Conservation (phyloP, 2,113 vertebrate species). For the Gambusia holbrooki region DNA sequence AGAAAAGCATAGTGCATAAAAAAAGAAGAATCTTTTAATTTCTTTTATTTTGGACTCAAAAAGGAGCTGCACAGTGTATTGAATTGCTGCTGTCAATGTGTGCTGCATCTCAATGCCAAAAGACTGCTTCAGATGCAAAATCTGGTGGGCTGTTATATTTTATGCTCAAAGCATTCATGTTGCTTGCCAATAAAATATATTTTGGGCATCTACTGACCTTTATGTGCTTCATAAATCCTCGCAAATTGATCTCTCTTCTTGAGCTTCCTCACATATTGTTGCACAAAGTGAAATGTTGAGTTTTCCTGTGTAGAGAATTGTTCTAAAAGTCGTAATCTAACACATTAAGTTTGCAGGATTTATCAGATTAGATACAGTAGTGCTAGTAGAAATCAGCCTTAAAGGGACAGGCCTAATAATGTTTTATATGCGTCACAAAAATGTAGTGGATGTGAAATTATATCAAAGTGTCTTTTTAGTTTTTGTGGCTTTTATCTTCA, state of each 20-base stretch:
- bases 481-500: constrained; percentile 46
- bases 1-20: no score
- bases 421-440: constrained; percentile 53
- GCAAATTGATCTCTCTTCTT: neutral
- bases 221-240: neutral
- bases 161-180: neutral
- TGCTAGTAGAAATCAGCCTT: constrained; percentile 31
- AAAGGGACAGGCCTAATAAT: constrained; percentile 35
- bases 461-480: constrained; percentile 15
- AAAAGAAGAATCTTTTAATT: no score
- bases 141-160: neutral
- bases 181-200: neutral
- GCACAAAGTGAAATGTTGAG: neutral
- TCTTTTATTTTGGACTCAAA: no score
- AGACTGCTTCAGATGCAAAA: neutral
- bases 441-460: constrained; percentile 45
- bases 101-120: neutral
- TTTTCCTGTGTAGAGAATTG: neutral
- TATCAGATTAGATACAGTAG: constrained; percentile 1
- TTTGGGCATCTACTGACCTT: neutral
- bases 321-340: neutral
- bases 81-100: neutral
- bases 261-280: neutral
- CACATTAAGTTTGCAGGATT: neutral
- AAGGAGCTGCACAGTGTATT: no score